Evolutionary conservation across 2,797 vertebrate genomes (phyloP), one percentile per base, ranked within the genome.

Genomic region (Florisuga fusca): DNA sequence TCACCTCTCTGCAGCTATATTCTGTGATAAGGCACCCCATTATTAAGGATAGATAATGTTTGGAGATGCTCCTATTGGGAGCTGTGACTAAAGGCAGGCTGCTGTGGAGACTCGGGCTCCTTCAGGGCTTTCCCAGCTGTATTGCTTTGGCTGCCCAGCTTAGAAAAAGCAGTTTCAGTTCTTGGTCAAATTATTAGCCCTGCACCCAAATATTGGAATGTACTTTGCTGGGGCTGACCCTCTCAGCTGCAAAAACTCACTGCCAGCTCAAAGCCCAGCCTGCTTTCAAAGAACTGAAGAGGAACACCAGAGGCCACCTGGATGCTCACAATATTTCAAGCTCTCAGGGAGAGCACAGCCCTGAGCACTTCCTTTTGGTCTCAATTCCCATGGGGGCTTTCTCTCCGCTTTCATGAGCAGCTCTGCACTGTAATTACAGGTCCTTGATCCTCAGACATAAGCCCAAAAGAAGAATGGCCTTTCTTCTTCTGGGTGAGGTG

Each of bases 391-490:
- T 62, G 45, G 50, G 61, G 77, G 41, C 38, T 10, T 89, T 89
- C 74, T 81, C 74, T 85, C 74, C 1, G 14, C 68, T 91, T 96
- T 75, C 48, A 75, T 21, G 57, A 88, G 63, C 81, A 43, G 43
- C 46, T 93, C 72, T 61, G 73, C 17, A 7, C 69, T 87, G 57
- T 88, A 89, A 80, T 93, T 94, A 74, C 51, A 85, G 71, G 86
- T 79, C 78, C 50, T 84, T 75, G 83, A 93, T 94, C 69, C 46
- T 71, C 50, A 48, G 91, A 62, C 87, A 84, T 76, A 91, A 19
- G 61, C 23, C 33, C 50, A 45, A 34, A 86, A 87, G 63, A 87
- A 89, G 66, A 90, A 83, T 27, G 41, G 59, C 69, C 55, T 94
- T 94, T 85, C 51, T 93, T 73, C 29, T 93, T 51, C 74, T 71